Conservation (phyloP, 2,113 vertebrate genomes). For the Elephantulus edwardii region DNA sequence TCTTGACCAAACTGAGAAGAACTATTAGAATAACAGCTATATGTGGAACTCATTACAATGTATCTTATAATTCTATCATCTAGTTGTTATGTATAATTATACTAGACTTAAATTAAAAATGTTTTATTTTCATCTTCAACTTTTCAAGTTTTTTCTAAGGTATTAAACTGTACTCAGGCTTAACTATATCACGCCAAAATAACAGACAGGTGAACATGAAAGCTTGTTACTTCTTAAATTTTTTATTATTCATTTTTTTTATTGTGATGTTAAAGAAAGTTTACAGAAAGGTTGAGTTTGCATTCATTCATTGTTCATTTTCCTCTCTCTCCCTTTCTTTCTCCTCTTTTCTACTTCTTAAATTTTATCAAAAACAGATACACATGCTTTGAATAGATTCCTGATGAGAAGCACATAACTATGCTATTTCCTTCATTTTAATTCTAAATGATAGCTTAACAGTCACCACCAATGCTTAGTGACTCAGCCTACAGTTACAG, state of each 20-base stretch:
- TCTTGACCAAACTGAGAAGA: background rate
- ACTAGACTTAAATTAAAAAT: background rate
- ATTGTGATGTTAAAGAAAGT: no score
- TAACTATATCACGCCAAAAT: background rate
- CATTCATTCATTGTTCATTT: no score
- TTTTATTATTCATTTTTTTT: no score
- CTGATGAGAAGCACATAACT: background rate
- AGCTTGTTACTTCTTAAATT: background rate
- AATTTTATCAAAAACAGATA: background rate
- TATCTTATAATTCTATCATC: background rate
- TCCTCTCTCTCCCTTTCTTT: no score
- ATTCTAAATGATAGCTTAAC: slow-evolving; percentile 12
- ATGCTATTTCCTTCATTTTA: slow-evolving; percentile 10
- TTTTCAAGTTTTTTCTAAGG: background rate
- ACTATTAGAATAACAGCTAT: background rate
- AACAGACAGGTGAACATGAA: background rate
- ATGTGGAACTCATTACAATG: background rate
- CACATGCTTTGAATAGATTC: background rate
- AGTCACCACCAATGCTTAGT: background rate
- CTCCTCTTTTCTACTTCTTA: no score
- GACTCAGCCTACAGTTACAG: background rate
- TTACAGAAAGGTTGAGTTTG: no score
- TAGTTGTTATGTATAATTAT: background rate
- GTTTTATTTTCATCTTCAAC: background rate
- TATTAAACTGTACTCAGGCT: background rate